These are phyloP conservation scores for Zaprionus inermis DNA, from an alignment of 1,140 invertebrate species.

Conservation along the genomic window DNA sequence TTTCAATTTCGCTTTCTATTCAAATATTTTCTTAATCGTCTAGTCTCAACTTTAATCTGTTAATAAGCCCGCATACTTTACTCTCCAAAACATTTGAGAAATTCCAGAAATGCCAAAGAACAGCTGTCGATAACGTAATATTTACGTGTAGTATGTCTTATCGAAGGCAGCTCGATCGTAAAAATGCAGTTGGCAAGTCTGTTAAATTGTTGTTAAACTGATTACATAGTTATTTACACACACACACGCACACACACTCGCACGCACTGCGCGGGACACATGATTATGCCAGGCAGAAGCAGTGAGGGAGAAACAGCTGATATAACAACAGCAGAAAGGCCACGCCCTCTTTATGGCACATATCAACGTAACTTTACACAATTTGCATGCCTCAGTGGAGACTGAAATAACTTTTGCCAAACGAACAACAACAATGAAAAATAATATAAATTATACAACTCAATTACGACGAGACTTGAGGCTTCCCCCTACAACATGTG, in stretches of 20 bases:
- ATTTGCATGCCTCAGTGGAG: constrained; percentile 73
- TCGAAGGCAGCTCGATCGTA: neutral
- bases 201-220: constrained; percentile 12
- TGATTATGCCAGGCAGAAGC: constrained; percentile 42
- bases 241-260: constrained; percentile 2
- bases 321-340: neutral
- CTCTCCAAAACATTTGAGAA: neutral
- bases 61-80: neutral
- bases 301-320: constrained; percentile 24
- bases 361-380: constrained; percentile 31
- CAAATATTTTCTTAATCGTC: neutral
- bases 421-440: constrained; percentile 56
- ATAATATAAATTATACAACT: constrained; percentile 58
- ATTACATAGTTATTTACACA: constrained; percentile 33
- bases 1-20: neutral
- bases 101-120: neutral
- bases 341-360: constrained; percentile 15
- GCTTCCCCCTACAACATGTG: neutral
- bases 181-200: constrained; percentile 25
- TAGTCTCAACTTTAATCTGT: neutral
- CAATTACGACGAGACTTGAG: constrained; percentile 47
- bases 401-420: constrained; percentile 60
- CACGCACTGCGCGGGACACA: neutral
- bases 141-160: neutral
- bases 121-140: neutral